These are phyloP conservation scores for Taenaris catops DNA, from an alignment of 2,888 invertebrate species.

Conservation along the genomic window DNA sequence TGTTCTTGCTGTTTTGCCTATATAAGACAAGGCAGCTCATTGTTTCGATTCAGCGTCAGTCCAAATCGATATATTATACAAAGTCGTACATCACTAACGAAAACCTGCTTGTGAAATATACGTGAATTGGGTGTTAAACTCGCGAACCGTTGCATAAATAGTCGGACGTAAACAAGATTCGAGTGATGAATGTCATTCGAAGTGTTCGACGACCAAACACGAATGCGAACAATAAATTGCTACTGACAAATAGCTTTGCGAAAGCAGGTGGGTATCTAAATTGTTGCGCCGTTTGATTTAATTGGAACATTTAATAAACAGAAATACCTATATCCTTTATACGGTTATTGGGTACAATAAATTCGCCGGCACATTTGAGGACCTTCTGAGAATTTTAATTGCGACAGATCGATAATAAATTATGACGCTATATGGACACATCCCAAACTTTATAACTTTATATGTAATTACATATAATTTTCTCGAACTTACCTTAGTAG, in stretches of 20 bases:
- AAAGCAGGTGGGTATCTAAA: conserved; percentile 8
- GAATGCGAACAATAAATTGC: conserved; percentile 18
- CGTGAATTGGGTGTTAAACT: conserved; percentile 64
- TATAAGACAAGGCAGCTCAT: too few species aligned
- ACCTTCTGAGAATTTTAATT: conserved; percentile 19
- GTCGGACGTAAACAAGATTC: conserved; percentile 35
- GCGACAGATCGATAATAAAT: conserved; percentile 9
- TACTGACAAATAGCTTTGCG: conserved; percentile 17
- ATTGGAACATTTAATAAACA: too few species aligned
- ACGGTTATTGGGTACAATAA: conserved; percentile 4
- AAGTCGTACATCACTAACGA: conserved; percentile 30
- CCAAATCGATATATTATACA: conserved; percentile 1
- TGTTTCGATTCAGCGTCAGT: conserved; percentile 1
- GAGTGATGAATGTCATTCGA: conserved; percentile 35
- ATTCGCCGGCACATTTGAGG: conserved; percentile 8
- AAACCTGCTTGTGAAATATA: conserved; percentile 56
- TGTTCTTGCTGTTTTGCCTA: too few species aligned
- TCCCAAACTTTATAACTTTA: too few species aligned
- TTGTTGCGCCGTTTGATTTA: conserved; percentile 1
- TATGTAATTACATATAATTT: too few species aligned
- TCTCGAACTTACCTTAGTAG: too few species aligned
- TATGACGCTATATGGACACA: too few species aligned
- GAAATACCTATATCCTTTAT: conserved; percentile 6
- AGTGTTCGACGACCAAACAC: conserved; percentile 22
- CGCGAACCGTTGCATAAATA: conserved; percentile 54